phyloP scores from a whole-genome alignment of 1,140 invertebrate species.

The Pseudomyrmex flavicornis region DNA sequence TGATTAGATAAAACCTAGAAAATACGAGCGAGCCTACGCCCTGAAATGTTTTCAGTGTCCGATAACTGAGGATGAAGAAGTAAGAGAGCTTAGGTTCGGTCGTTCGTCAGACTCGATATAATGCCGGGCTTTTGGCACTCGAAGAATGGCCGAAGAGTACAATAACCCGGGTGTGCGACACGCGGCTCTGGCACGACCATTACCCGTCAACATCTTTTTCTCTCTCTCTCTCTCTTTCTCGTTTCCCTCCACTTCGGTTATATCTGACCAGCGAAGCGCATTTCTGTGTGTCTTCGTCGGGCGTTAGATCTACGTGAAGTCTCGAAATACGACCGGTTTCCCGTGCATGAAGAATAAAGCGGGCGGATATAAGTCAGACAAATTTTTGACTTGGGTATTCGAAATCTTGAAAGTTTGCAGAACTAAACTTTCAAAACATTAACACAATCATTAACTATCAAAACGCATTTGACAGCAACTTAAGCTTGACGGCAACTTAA shows the following conservation, averaged over 20 bases:
- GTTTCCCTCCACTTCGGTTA: neutral
- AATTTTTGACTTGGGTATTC: too few species aligned
- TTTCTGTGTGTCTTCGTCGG: neutral
- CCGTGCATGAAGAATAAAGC: too few species aligned
- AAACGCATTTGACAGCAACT: too few species aligned
- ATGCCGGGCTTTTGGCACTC: slow-evolving; percentile 29
- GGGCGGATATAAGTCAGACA: too few species aligned
- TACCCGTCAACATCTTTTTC: neutral
- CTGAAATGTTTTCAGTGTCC: neutral
- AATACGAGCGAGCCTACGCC: neutral
- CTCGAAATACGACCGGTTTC: too few species aligned
- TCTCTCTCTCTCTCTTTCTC: neutral
- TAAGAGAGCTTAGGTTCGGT: slow-evolving; percentile 10
- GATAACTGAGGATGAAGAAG: neutral
- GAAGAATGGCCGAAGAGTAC: slow-evolving; percentile 38
- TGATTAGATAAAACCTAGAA: neutral
- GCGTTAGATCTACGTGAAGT: neutral
- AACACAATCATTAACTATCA: too few species aligned
- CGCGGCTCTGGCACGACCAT: slow-evolving; percentile 16
- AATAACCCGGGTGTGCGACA: slow-evolving; percentile 34
- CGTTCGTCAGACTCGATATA: slow-evolving; percentile 53
- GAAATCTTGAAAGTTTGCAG: too few species aligned
- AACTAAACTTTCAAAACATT: too few species aligned
- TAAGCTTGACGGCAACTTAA: too few species aligned
- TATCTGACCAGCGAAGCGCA: slow-evolving; percentile 1